Conservation (phyloP, 2,888 invertebrate species). For the Ptychoptera albimana region DNA sequence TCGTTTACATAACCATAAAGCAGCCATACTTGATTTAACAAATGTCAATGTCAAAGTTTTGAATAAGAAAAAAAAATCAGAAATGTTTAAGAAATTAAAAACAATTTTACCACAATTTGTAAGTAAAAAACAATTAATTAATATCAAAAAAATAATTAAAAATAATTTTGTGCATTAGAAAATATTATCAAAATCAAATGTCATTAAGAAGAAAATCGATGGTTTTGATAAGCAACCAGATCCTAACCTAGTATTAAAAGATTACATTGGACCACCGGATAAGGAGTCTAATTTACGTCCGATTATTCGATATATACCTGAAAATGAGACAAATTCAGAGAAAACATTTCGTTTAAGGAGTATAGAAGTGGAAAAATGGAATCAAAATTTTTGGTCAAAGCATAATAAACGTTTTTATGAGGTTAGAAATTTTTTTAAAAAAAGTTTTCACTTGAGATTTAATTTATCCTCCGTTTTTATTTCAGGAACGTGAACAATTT, state of each 20-base stretch:
- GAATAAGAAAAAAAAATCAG: no score
- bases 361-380: constrained; percentile 62
- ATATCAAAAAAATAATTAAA: no score
- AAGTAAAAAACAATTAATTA: no score
- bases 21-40: no score
- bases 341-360: constrained; percentile 44
- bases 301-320: constrained; percentile 44
- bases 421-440: constrained; percentile 26
- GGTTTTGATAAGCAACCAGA: constrained; percentile 20
- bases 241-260: constrained; percentile 16
- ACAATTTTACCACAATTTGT: no score
- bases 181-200: no score
- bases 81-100: no score
- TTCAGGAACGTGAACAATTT: constrained; percentile 43
- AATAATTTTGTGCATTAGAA: no score
- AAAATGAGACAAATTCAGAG: constrained; percentile 50
- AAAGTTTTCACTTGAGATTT: not conserved
- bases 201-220: no score
- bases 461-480: constrained; percentile 3
- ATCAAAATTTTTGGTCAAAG: constrained; percentile 66
- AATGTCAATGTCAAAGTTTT: no score
- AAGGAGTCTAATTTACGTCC: constrained; percentile 62
- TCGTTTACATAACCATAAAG: no score
- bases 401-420: constrained; percentile 65
- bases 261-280: constrained; percentile 49